Evolutionary conservation across 1,140 invertebrate species (phyloP).

Genomic region (Drosophila melanogaster): Release_6_plus_ISO1_MT NT_033779.5:17931001-17931500

Average conservation of each 20-base stretch:
- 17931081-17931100: conserved; percentile 4
- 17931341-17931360: conserved; percentile 18
- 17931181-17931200: conserved; percentile 31
- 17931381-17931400: conserved; percentile 36
- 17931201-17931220: not conserved
- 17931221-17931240: not conserved
- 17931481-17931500: not conserved
- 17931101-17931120: conserved; percentile 12
- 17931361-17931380: conserved; percentile 21
- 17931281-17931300: conserved; percentile 57
- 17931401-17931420: conserved; percentile 28
- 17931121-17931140: conserved; percentile 19
- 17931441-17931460: not conserved
- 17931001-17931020: not conserved
- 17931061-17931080: not conserved
- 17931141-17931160: not conserved
- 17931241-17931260: not conserved
- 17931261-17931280: not conserved
- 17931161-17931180: conserved; percentile 5
- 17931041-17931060: not conserved
- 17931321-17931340: conserved; percentile 38
- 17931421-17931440: conserved; percentile 1
- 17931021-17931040: not conserved
- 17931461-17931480: not conserved
- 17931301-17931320: conserved; percentile 50